Evolutionary conservation across 2,888 invertebrate genomes (phyloP), one percentile per base, ranked within the genome.

Genomic region (Heliconius hortense): DNA sequence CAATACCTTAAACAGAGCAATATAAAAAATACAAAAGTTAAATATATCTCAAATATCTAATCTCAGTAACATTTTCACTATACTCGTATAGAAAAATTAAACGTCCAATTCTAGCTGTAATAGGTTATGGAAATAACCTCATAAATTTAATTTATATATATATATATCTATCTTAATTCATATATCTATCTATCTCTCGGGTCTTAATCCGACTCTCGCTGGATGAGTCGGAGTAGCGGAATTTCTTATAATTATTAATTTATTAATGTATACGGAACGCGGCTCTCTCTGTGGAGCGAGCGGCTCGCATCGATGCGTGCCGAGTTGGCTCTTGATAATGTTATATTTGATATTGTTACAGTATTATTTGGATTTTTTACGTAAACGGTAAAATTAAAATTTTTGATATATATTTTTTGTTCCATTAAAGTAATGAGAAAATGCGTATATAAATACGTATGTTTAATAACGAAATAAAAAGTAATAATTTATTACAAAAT

Each of bases 191-290:
- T 48, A 48, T 48, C 1, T 43, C 28, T 39, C 35, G 48, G 10
- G 53, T 73, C 28, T 70, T 75, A 73, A 73, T 77, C 75, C 43
- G 72, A 79, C 78, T 79, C 79, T 78, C 77, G 73, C 77, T 80
- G 59, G 74, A 77, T 76, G 74, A 76, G 63, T 76, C 60, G 70
- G 68, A 26, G 67, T 89, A 90, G 90, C 89, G 92, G 92, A 92
- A 92, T 93, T 92, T 89, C 92, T 90, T 91, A 91, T 89, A 90
- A 91, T 92, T 90, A 92, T 93, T 93, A 93, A 93, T 93, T 93
- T 93, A 93, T 93, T 94, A 91, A 94, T 93, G 88, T 90, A 93
- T 91, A 92, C 93, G 79, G 79, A 84, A 87, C 85, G 87, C 66
- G 66, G 66, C 91, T 91, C 91, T 92, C 92, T 91, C 90, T 82